Conservation (phyloP, 2,113 vertebrate species). For the Picathartes gymnocephalus region DNA sequence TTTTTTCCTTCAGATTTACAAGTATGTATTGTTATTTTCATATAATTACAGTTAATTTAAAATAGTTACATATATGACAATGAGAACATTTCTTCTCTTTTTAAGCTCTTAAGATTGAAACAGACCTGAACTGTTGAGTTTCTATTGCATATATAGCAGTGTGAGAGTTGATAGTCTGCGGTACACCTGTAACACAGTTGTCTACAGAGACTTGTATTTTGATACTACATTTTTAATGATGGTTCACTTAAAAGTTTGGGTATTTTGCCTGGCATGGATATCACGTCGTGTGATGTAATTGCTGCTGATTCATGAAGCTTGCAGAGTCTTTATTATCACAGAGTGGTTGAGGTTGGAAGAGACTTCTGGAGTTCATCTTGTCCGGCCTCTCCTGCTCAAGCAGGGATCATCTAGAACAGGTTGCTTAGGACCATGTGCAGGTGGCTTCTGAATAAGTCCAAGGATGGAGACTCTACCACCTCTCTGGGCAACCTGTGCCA, state of each 20-base stretch:
- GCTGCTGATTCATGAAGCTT: not conserved
- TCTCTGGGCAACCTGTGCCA: not conserved
- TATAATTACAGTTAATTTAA: not conserved
- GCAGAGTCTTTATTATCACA: slow-evolving; percentile 12
- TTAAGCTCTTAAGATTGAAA: not conserved
- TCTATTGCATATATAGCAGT: not conserved
- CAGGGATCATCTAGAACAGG: slow-evolving; percentile 3
- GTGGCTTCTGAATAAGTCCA: not conserved
- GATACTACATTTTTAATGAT: not conserved
- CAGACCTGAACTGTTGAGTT: not conserved
- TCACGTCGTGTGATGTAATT: not conserved
- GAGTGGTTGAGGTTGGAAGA: slow-evolving; percentile 39
- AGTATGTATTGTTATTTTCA: not conserved
- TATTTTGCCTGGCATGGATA: not conserved
- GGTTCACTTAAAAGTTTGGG: not conserved
- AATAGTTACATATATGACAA: not conserved
- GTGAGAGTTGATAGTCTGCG: not conserved
- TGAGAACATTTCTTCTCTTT: not conserved
- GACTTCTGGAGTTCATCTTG: not conserved
- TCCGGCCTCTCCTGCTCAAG: not conserved
- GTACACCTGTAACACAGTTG: not conserved
- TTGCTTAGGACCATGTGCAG: not conserved
- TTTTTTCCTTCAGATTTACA: not conserved
- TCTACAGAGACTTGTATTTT: not conserved
- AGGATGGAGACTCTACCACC: not conserved